Conservation (phyloP, 2,888 invertebrate genomes). For the Limnephilus marmoratus region DNA sequence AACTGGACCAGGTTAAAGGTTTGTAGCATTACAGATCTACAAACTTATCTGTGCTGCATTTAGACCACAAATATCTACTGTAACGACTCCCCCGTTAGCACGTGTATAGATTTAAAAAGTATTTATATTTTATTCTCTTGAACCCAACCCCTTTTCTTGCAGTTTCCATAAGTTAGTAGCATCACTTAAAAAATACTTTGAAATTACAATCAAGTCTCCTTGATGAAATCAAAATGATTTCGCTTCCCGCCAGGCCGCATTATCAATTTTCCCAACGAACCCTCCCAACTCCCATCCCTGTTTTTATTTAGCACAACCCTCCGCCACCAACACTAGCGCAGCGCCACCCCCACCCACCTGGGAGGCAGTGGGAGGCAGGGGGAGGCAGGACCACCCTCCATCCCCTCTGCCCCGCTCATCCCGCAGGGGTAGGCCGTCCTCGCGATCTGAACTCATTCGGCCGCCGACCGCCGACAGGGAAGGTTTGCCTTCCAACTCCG, state of each 20-base stretch:
- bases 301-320: slow-evolving; percentile 22
- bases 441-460: slow-evolving; percentile 49
- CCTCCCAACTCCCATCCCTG: not conserved
- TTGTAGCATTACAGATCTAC: not conserved
- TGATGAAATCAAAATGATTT: not conserved
- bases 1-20: not conserved
- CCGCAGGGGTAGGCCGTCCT: slow-evolving; percentile 41
- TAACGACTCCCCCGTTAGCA: not conserved
- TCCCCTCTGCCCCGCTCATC: slow-evolving; percentile 41
- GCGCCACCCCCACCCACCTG: slow-evolving; percentile 66
- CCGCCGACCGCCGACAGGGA: slow-evolving; percentile 44
- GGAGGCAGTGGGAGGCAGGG: slow-evolving; percentile 67
- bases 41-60: not conserved
- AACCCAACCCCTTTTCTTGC: not conserved
- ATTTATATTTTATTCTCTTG: not conserved
- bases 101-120: too few relatives aligned
- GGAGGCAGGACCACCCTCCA: not conserved
- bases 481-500: slow-evolving; percentile 13
- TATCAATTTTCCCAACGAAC: not conserved
- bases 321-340: slow-evolving; percentile 59
- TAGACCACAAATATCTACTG: not conserved
- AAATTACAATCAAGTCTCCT: not conserved
- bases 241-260: not conserved
- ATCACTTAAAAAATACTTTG: not conserved
- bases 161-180: not conserved